Base-by-base conservation (phyloP, 37 sponge, comb jelly and placozoan genomes). In the Petrosia ficiformis region DNA sequence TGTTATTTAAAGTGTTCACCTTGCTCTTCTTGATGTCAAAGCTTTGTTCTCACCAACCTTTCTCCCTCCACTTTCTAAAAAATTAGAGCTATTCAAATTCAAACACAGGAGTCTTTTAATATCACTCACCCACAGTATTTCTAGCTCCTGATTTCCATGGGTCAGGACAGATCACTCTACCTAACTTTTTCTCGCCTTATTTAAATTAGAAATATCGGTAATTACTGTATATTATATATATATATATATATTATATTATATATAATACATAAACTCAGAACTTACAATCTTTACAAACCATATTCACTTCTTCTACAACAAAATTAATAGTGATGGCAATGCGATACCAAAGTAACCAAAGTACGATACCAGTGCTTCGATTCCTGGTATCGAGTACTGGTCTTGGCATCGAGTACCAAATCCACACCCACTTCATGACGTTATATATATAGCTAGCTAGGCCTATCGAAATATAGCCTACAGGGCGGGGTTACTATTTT, bases 131-230 rank as follows among this genome's bases (percentile, higher is more conserved):
- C 6, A 95, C 84, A 30, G 93, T 89, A 70, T 89, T 92, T 72
- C 96, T 78, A 39, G 96, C 89, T 60, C 96, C 96, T 48, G 82
- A 75, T 37, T 92, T 95, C 96, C 96, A 95, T 32, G 92, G 88
- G 48, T 96, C 97, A 29, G 97, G 97, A 59, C 86, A 84, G 2
- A 86, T 86, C n/a, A 96, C 84, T 48, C 79, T 71, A 26, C 92
- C 97, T 37, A 96, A 68, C 88, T 96, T 96, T 83, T 87, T 93
- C 56, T 96, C 95, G 80, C 95, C 95, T 94, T 39, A 16, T 37
- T 26, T 8, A 42, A 70, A 0, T 22, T 22, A 70, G 10, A 42
- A 57, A 67, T n/a, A n/a, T 57, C 3, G 34, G 63, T 31, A n/a
- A n/a, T n/a, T n/a, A n/a, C n/a, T n/a, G n/a, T n/a, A n/a, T n/a